Evolutionary conservation across 2,797 vertebrate genomes (phyloP), one percentile per base, ranked within the genome.

Genomic region (Acipenser oxyrinchus): DNA sequence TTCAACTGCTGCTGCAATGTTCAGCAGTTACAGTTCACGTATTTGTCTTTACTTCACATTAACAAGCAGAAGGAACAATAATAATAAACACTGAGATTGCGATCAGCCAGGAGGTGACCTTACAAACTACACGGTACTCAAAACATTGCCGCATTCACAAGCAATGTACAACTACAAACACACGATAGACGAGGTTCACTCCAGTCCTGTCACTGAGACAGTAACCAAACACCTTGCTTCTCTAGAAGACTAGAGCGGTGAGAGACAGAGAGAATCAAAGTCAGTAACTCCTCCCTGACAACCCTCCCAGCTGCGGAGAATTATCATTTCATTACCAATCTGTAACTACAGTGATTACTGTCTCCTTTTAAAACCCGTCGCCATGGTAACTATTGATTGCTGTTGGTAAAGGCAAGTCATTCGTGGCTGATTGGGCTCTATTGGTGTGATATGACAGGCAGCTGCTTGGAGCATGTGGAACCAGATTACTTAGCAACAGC

Each of bases 271-370:
- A 69, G 68, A 84, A 79, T 81, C 78, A 85, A 89, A 84, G 84
- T 84, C 84, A 84, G 74, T 69, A 76, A 79, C 82, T 82, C 81
- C 83, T 84, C 37, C 5, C 37, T 84, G 80, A 85, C 84, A 81
- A 84, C 74, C 66, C 49, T 65, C 82, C 76, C 78, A 79, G 83
- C 80, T 81, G 75, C 51, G 60, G 78, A 73, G 77, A 81, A 80
- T 84, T 81, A 86, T 87, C 77, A 81, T 84, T 82, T 85, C 82
- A 86, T 84, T 87, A 84, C 79, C 77, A 79, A 75, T 72, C 63
- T 77, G 75, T 73, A 49, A 82, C 79, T 79, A 77, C 76, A 70
- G 74, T 60, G 60, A 64, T 69, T 48, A 70, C 71, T 77, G 76
- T 77, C 82, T 81, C 81, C 77, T 78, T 81, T 77, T 78, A 73